Evolutionary conservation across 2,113 vertebrate species (phyloP), one percentile per base, ranked within the genome.

Genomic region (Collichthys lucidus): DNA sequence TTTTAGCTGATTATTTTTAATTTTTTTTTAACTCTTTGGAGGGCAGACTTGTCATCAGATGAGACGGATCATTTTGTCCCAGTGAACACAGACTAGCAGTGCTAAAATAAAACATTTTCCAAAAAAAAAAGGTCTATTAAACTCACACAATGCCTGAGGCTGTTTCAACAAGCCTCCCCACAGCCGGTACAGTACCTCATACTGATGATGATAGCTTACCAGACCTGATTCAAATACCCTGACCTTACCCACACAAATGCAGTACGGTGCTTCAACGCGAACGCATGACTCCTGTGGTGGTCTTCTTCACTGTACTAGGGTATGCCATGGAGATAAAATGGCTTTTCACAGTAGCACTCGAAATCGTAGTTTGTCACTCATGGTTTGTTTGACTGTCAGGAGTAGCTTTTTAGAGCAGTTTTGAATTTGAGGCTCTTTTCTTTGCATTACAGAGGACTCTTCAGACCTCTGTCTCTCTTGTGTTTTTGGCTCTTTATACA

Each of bases 101-200:
- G 77, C 71, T 89, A 73, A 77, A 86, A 84, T 44, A 65, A 74
- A 40, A 24, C 19, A 20, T 16, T 10, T 1, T 55, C 70, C 72
- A 86, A 84, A 24, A 14, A 35, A 20, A 53, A 86, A 81, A 89
- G 88, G 91, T 92, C 88, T 90, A 89, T 83, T 59, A 80, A 89
- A 82, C 79, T 93, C 92, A 94, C 91, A 84, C 89, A 92, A 91
- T 89, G 91, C 92, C 91, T 92, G 90, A 82, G 89, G 89, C 86
- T 68, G 24, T 47, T 68, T 75, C 84, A 85, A 77, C 46, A 55
- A 26, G 86, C 85, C 90, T 91, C 89, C 71, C 70, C 88, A 91
- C 89, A 91, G 86, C 88, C 86, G 56, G 84, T 89, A 89, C 86
- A 86, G 90, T 92, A 92, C 91, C 89, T 92, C 89, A 90, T 69